Conservation (phyloP, 2,113 vertebrate genomes). For the Lepidothrix coronata region DNA sequence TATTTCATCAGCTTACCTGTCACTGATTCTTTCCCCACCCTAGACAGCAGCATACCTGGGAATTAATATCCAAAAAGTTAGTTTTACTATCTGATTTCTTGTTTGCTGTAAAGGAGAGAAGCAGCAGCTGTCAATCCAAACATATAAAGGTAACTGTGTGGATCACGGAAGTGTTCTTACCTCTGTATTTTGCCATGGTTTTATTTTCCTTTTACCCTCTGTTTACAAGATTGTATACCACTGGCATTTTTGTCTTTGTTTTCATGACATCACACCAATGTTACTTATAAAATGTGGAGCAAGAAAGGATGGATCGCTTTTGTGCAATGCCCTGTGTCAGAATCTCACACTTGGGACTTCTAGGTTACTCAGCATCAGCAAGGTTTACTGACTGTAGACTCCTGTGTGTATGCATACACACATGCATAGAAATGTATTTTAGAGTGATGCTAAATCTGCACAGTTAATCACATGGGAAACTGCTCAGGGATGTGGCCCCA, state of each 20-base stretch:
- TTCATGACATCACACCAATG: background rate
- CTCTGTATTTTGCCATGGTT: background rate
- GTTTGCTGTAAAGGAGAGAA: background rate
- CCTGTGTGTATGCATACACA: background rate
- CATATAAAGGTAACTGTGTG: background rate
- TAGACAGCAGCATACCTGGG: background rate
- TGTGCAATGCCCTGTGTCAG: background rate
- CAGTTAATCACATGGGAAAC: background rate
- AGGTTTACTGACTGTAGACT: background rate
- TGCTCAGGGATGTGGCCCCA: background rate
- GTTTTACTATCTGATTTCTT: background rate
- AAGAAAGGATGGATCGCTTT: background rate
- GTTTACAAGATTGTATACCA: background rate
- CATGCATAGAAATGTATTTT: background rate
- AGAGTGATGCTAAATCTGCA: background rate
- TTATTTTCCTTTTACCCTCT: background rate
- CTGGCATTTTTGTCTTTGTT: background rate
- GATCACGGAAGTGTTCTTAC: background rate
- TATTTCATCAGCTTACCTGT: background rate
- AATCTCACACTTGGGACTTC: background rate
- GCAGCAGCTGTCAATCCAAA: background rate
- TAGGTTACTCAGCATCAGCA: background rate
- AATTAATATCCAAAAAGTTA: background rate
- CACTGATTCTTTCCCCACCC: background rate
- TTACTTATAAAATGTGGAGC: background rate